phyloP scores from a whole-genome alignment of 64 coral and sea anemone species.

The Anthopleura sola region DNA sequence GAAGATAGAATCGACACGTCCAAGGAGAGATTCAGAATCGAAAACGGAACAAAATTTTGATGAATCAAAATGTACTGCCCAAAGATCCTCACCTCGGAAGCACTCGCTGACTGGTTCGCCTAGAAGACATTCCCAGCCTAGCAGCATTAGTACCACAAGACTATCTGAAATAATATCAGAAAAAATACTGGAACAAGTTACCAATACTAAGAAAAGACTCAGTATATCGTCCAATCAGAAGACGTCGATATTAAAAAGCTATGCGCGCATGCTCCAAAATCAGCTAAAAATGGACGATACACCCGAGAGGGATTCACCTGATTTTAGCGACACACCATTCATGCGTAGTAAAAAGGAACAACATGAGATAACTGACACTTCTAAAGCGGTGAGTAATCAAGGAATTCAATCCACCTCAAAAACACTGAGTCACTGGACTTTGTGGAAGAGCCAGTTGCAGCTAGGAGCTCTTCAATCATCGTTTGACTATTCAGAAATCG shows the following conservation, averaged over 20 bases:
- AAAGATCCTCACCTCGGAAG: neutral
- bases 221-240: slow-evolving; percentile 39
- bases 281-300: slow-evolving; percentile 10
- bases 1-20: neutral
- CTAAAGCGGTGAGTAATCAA: neutral
- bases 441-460: neutral
- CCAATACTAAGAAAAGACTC: neutral
- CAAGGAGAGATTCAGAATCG: neutral
- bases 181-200: slow-evolving; percentile 30
- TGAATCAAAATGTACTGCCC: neutral
- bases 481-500: slow-evolving; percentile 14
- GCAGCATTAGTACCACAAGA: neutral
- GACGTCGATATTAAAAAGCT: slow-evolving; percentile 25
- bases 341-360: slow-evolving; percentile 11
- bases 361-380: neutral
- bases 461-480: neutral
- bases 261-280: slow-evolving; percentile 42
- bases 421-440: neutral
- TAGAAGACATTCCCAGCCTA: neutral
- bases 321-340: slow-evolving; percentile 37
- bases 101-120: neutral
- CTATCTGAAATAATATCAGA: slow-evolving; percentile 19
- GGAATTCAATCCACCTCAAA: neutral
- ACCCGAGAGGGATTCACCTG: slow-evolving; percentile 37
- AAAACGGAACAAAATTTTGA: neutral